Percentiles rank a stretch among this genome's conserved stretches.
phyloP scores from a whole-genome alignment of 1,140 invertebrate species.

The Drosophila repletoides region DNA sequence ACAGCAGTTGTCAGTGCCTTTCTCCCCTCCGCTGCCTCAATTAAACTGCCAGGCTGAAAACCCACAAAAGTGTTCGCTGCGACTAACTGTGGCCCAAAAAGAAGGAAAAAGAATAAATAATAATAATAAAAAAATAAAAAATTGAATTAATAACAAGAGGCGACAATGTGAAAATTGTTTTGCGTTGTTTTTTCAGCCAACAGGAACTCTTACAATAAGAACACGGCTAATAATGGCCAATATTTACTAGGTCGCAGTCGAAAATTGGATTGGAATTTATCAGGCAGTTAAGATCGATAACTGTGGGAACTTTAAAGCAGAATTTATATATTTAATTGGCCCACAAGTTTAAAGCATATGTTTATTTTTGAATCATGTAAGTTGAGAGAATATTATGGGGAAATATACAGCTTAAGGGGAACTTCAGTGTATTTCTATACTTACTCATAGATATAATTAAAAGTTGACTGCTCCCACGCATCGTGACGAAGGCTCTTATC shows the following conservation, averaged over 20 bases:
- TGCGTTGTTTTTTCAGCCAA: conserved; percentile 16
- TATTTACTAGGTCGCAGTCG: conserved; percentile 10
- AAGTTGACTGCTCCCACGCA: conserved; percentile 36
- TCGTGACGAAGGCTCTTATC: conserved; percentile 11
- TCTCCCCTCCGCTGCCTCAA: conserved; percentile 49
- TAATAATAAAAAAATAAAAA: conserved; percentile 31
- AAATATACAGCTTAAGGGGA: no score
- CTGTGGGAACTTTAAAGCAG: no score
- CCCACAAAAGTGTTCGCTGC: conserved; percentile 72
- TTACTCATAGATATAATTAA: conserved; percentile 14
- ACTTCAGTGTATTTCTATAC: background rate
- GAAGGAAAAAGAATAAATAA: background rate
- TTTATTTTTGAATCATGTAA: no score
- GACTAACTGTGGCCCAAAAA: conserved; percentile 43
- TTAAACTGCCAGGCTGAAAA: conserved; percentile 71
- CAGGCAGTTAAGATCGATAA: background rate
- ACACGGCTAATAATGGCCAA: conserved; percentile 10
- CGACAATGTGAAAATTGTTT: conserved; percentile 68
- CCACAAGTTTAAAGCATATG: no score
- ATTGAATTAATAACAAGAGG: conserved; percentile 64
- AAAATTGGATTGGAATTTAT: background rate
- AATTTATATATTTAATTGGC: background rate
- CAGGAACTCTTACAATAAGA: conserved; percentile 19
- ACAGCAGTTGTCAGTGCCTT: conserved; percentile 63
- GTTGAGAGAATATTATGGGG: no score